Conservation (phyloP, 2,888 invertebrate genomes). For the Sphinx pinastri region DNA sequence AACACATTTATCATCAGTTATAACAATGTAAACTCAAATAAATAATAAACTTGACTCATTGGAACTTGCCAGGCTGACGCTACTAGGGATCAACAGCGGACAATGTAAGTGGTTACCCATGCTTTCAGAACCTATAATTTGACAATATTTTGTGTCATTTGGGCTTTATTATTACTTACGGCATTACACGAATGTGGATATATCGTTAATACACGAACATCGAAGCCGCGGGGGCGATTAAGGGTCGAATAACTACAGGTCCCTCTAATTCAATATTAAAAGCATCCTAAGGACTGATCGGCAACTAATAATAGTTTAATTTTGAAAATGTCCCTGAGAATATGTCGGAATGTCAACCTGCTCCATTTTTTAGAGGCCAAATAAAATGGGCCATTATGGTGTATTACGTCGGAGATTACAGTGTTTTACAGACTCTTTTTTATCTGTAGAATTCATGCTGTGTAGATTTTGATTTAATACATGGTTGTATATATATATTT, state of each 20-base stretch:
- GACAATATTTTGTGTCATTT: slow-evolving; percentile 85
- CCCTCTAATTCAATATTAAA: slow-evolving; percentile 84
- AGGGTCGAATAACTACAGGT: slow-evolving; percentile 80
- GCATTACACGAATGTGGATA: slow-evolving; percentile 80
- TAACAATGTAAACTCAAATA: neutral
- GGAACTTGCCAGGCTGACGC: slow-evolving; percentile 52
- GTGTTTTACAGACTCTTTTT: slow-evolving; percentile 44
- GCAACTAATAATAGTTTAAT: slow-evolving; percentile 83
- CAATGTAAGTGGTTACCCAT: slow-evolving; percentile 81
- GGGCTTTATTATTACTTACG: slow-evolving; percentile 83
- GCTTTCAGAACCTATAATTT: slow-evolving; percentile 83
- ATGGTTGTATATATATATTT: no score
- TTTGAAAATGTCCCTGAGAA: slow-evolving; percentile 83
- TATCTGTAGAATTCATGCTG: slow-evolving; percentile 16
- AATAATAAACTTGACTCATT: neutral
- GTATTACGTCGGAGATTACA: slow-evolving; percentile 58
- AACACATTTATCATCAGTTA: neutral
- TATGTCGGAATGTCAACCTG: slow-evolving; percentile 80
- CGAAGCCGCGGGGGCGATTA: slow-evolving; percentile 75
- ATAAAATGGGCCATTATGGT: slow-evolving; percentile 68
- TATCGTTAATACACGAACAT: slow-evolving; percentile 76
- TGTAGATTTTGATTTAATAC: neutral
- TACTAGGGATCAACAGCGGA: slow-evolving; percentile 73
- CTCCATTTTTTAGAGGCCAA: slow-evolving; percentile 63
- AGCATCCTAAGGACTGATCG: slow-evolving; percentile 82